These are phyloP conservation scores for Percopsis transmontana DNA, from an alignment of 2,113 vertebrate genomes.

Conservation along the genomic window DNA sequence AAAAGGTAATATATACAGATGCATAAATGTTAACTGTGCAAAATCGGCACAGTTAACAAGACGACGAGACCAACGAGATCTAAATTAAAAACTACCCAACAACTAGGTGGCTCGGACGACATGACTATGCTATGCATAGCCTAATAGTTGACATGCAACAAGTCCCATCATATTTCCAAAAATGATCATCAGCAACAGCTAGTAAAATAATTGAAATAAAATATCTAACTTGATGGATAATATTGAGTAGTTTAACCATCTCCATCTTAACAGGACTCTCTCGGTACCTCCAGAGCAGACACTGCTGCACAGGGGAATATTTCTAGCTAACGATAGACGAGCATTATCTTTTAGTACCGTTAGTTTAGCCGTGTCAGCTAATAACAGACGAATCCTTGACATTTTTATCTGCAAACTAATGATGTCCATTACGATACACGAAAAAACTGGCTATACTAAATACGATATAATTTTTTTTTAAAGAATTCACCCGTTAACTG, in stretches of 20 bases:
- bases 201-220: neutral
- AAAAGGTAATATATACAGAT: neutral
- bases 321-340: slow-evolving; percentile 51
- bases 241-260: slow-evolving; percentile 18
- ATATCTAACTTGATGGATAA: neutral
- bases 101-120: no score
- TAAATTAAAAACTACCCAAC: no score
- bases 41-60: no score
- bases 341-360: no score
- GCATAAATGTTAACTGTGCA: neutral
- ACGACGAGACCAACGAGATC: no score
- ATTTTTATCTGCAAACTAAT: neutral
- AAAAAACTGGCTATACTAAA: neutral
- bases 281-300: neutral
- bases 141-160: neutral
- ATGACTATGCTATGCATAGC: neutral
- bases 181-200: neutral
- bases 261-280: neutral
- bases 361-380: neutral
- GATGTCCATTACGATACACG: neutral
- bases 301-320: slow-evolving; percentile 40
- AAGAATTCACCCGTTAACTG: slow-evolving; percentile 8
- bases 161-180: neutral
- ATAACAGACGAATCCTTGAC: neutral
- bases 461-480: no score